phyloP scores from a whole-genome alignment of 2,888 invertebrate species.

The Lepidonotus clava region DNA sequence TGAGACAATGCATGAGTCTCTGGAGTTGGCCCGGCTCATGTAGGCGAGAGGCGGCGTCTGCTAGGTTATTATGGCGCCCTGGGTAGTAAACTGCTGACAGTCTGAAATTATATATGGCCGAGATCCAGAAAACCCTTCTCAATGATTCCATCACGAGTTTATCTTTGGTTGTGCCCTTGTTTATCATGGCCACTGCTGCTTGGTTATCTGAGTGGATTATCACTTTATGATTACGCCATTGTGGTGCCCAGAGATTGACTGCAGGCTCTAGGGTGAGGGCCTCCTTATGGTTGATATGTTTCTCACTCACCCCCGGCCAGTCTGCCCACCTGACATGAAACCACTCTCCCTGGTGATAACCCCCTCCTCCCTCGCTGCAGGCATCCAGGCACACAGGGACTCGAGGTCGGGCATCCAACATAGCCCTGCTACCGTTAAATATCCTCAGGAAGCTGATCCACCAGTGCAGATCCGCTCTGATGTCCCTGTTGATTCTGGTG shows the following conservation, averaged over 20 bases:
- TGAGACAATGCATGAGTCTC: neutral
- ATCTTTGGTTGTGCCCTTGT: neutral
- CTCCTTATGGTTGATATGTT: neutral
- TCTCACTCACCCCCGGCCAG: neutral
- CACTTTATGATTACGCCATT: neutral
- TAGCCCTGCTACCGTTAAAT: no score
- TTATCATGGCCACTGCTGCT: neutral
- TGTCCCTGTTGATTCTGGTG: no score
- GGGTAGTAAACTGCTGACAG: neutral
- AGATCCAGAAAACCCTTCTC: neutral
- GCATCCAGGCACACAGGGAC: no score
- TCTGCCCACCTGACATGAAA: neutral
- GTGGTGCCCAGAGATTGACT: neutral
- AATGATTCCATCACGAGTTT: neutral
- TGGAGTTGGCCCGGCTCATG: neutral
- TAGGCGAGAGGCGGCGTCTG: neutral
- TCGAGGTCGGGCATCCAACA: no score
- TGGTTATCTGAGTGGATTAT: constrained; percentile 22
- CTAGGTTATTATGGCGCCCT: neutral
- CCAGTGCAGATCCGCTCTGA: no score
- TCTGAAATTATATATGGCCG: neutral
- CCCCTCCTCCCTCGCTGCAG: no score
- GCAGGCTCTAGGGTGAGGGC: neutral
- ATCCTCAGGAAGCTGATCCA: no score
- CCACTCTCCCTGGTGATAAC: neutral